These are phyloP conservation scores for Osmoderma eremita DNA, from an alignment of 2,888 invertebrate species.

Conservation along the genomic window DNA sequence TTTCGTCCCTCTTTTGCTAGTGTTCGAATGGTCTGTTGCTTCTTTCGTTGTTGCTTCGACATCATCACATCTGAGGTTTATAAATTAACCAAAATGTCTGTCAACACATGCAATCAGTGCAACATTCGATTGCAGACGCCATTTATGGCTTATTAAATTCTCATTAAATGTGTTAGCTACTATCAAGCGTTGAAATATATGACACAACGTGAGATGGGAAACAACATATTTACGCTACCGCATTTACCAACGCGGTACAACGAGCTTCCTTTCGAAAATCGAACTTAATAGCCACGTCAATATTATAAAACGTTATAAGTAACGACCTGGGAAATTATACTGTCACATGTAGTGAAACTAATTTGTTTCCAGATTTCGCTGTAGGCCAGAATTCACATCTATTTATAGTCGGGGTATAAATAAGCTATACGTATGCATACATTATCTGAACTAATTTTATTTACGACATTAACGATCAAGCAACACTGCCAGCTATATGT, in stretches of 20 bases:
- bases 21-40: too few relatives aligned
- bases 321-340: slow-evolving; percentile 19
- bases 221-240: slow-evolving; percentile 29
- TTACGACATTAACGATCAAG: not conserved
- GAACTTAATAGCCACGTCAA: slow-evolving; percentile 11
- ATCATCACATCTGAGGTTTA: too few relatives aligned
- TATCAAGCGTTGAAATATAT: slow-evolving; percentile 17
- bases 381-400: slow-evolving; percentile 25
- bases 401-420: slow-evolving; percentile 9
- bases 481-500: too few relatives aligned
- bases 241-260: slow-evolving; percentile 21
- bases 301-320: slow-evolving; percentile 21
- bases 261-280: slow-evolving; percentile 25
- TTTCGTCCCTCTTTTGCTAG: too few relatives aligned
- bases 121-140: not conserved
- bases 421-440: not conserved
- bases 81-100: too few relatives aligned
- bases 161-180: slow-evolving; percentile 15
- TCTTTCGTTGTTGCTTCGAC: too few relatives aligned
- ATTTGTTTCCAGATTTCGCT: slow-evolving; percentile 25
- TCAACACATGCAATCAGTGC: not conserved
- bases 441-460: slow-evolving; percentile 10
- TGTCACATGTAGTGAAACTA: slow-evolving; percentile 28
- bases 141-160: slow-evolving; percentile 4
- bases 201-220: not conserved